Base-by-base conservation (phyloP, 1,140 invertebrate genomes). In the Camponotus floridanus region DNA sequence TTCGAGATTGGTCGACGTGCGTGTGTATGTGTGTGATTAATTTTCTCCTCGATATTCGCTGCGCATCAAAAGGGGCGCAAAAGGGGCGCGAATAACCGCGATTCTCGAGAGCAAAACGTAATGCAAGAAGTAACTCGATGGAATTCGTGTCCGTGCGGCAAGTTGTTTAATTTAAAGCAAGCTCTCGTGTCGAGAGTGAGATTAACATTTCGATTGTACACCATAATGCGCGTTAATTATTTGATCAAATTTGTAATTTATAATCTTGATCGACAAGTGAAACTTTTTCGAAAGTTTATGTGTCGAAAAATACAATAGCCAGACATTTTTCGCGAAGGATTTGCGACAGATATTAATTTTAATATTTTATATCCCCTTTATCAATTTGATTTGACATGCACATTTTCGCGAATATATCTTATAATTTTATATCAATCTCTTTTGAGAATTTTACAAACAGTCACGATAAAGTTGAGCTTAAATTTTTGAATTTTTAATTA, bases 81-180 rank as follows among this genome's bases (percentile, higher is more conserved):
- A 36, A 70, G 26, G 39, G 36, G 3, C 31, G 76, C 33, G 61
- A 21, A 57, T 48, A 80, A 80, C 26, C 78, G 36, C 36, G 78
- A 71, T 26, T 81, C 67, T 59, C 67, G 65, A 59, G 18, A 18
- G 26, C 45, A 59, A 81, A 71, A 68, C 33, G 51, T 45, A 61
- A 13, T 33, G 61, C 68, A 61, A 51, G 21, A 61, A 73, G 39
- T 61, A 73, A 73, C 79, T 45, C 26, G 68, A 61, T 45, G 42
- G 55, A 83, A 83, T 83, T 74, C 79, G 79, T 21, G 51, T 55
- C 36, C 68, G 55, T 71, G 55, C 79, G 68, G 67, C 68, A 59
- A 83, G 68, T 83, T 74, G 68, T 83, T 83, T 83, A 73, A 83
- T 83, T 83, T 61, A 61, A 55, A 61, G 68, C 68, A n/a, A 73